These are phyloP conservation scores for Poeciliopsis retropinna DNA, from an alignment of 2,113 vertebrate species.

Conservation along the genomic window DNA sequence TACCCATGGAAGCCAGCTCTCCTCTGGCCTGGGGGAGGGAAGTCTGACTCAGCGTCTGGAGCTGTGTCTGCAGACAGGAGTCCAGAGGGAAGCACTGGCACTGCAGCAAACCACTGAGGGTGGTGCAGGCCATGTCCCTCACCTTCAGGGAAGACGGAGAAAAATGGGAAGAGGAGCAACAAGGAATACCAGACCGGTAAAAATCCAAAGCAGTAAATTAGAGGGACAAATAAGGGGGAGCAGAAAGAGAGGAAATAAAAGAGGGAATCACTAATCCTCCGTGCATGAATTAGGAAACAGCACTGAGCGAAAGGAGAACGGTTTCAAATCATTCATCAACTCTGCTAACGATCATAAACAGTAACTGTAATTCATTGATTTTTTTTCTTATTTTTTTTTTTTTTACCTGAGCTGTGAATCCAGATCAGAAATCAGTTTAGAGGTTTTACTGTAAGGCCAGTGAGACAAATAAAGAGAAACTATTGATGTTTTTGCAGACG, in stretches of 20 bases:
- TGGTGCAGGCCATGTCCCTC: conserved; percentile 97
- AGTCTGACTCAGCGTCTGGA: conserved; percentile 96
- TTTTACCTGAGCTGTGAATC: conserved; percentile 4
- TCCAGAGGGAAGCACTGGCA: conserved; percentile 96
- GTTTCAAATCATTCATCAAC: conserved; percentile 6
- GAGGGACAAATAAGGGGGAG: not conserved
- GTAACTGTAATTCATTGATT: conserved; percentile 31
- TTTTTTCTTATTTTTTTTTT: not conserved
- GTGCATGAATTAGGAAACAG: conserved; percentile 65
- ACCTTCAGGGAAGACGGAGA: conserved; percentile 78
- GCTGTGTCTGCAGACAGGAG: conserved; percentile 89
- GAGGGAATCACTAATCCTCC: conserved; percentile 4
- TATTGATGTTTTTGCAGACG: no score
- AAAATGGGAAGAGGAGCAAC: not conserved
- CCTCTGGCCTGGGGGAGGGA: conserved; percentile 89
- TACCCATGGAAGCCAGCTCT: conserved; percentile 85
- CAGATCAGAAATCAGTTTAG: conserved; percentile 33
- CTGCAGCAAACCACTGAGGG: conserved; percentile 93
- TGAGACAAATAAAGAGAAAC: conserved; percentile 21
- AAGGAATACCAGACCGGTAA: conserved; percentile 7
- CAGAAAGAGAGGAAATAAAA: no score
- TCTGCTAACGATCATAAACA: conserved; percentile 22
- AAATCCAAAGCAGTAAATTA: conserved; percentile 14
- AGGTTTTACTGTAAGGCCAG: conserved; percentile 36
- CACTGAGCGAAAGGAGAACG: conserved; percentile 33